phyloP scores from a whole-genome alignment of 2,113 vertebrate species.

The Podarcis cretensis region DNA sequence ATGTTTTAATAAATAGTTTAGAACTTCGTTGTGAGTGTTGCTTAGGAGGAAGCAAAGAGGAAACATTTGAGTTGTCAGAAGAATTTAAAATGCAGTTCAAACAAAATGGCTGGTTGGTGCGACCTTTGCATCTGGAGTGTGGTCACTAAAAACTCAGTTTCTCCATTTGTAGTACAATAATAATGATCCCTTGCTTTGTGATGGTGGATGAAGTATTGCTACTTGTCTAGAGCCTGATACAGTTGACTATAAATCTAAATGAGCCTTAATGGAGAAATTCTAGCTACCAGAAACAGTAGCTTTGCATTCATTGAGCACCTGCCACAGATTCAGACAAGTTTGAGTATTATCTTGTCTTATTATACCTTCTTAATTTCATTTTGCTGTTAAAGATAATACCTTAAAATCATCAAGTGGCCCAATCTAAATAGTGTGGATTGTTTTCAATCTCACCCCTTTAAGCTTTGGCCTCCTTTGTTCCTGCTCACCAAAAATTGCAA shows the following conservation, averaged over 20 bases:
- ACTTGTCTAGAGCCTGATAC: background rate
- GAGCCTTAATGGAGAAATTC: background rate
- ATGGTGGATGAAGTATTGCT: background rate
- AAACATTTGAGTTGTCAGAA: background rate
- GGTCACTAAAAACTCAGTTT: background rate
- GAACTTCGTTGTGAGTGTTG: background rate
- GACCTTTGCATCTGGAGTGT: background rate
- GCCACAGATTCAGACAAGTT: background rate
- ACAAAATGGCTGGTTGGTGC: background rate
- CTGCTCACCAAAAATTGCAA: constrained; percentile 2
- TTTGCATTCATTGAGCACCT: background rate
- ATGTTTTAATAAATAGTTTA: background rate
- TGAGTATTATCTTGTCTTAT: background rate
- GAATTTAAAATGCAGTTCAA: background rate
- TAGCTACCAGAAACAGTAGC: background rate
- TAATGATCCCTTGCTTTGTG: background rate
- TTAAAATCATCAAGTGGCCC: background rate
- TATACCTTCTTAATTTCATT: background rate
- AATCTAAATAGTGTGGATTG: background rate
- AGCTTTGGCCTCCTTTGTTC: background rate
- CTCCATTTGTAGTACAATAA: background rate
- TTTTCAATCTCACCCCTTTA: background rate
- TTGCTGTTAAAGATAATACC: background rate
- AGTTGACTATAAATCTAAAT: background rate
- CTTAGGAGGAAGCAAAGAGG: background rate